Evolutionary conservation across 2,113 vertebrate genomes (phyloP).

Genomic region (Myotis davidii): DNA sequence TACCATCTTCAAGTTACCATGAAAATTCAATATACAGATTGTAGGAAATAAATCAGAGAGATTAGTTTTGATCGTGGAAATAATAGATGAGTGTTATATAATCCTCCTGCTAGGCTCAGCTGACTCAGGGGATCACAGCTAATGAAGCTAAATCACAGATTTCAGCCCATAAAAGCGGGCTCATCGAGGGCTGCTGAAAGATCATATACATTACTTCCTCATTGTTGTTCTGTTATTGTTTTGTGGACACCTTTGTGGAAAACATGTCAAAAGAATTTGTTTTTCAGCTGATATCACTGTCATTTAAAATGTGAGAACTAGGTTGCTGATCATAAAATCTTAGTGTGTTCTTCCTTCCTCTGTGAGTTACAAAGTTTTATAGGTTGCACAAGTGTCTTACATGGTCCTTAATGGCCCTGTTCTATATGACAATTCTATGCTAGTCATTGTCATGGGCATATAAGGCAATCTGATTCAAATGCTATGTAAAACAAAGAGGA

Average conservation of each 20-base stretch:
- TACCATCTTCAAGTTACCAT: background rate
- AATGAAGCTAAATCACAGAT: background rate
- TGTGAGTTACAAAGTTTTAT: background rate
- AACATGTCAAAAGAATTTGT: background rate
- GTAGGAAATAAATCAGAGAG: slow-evolving; percentile 63
- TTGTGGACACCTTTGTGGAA: background rate
- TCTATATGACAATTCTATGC: background rate
- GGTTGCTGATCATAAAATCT: background rate
- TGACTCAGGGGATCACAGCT: slow-evolving; percentile 30
- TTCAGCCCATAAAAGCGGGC: background rate
- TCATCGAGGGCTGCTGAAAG: background rate
- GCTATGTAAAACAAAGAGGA: background rate
- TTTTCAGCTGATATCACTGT: background rate
- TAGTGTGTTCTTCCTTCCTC: background rate
- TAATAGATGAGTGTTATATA: slow-evolving; percentile 38
- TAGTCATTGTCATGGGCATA: background rate
- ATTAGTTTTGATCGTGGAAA: slow-evolving; percentile 59
- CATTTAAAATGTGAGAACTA: slow-evolving; percentile 19
- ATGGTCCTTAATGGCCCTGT: background rate
- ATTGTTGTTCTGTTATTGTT: background rate
- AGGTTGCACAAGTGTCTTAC: background rate
- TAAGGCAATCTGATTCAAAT: background rate
- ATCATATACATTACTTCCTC: background rate
- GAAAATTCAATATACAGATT: slow-evolving; percentile 58
- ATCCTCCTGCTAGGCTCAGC: slow-evolving; percentile 22